phyloP scores from a whole-genome alignment of 2,888 invertebrate species.

The Polylopha cassiicola region DNA sequence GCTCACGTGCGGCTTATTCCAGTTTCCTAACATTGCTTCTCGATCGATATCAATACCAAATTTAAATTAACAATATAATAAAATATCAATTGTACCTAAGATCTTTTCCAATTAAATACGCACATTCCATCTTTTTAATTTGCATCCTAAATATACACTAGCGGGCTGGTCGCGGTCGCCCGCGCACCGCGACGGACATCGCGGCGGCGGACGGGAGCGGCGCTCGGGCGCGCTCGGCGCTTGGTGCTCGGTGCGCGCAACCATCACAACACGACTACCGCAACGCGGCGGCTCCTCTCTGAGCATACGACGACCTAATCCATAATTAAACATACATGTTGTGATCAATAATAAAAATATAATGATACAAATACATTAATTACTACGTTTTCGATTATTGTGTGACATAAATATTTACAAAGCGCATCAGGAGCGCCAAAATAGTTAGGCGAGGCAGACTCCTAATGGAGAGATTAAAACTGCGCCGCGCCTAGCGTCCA shows the following conservation, averaged over 20 bases:
- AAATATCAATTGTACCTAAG: constrained; percentile 78
- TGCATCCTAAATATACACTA: constrained; percentile 61
- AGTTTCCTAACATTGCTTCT: constrained; percentile 70
- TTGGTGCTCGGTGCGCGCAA: constrained; percentile 27
- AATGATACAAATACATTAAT: constrained; percentile 76
- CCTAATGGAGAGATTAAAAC: constrained; percentile 48
- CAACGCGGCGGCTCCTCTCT: constrained; percentile 31
- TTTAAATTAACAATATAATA: constrained; percentile 76
- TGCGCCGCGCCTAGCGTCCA: constrained; percentile 29
- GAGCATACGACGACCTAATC: constrained; percentile 48
- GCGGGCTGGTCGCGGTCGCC: constrained; percentile 21
- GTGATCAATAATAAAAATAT: constrained; percentile 77
- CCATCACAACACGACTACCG: constrained; percentile 24
- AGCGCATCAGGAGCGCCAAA: constrained; percentile 67
- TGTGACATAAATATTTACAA: constrained; percentile 77
- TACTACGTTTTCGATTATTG: constrained; percentile 75
- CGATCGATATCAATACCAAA: constrained; percentile 72
- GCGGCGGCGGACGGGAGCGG: constrained; percentile 46
- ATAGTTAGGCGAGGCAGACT: constrained; percentile 65
- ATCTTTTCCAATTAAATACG: constrained; percentile 72
- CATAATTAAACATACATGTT: constrained; percentile 67
- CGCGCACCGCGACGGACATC: constrained; percentile 41
- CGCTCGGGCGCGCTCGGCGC: constrained; percentile 39
- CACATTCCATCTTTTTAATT: constrained; percentile 58
- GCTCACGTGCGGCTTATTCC: constrained; percentile 53